Conservation (phyloP, 2,888 invertebrate species). For the Oeneis ivallda region DNA sequence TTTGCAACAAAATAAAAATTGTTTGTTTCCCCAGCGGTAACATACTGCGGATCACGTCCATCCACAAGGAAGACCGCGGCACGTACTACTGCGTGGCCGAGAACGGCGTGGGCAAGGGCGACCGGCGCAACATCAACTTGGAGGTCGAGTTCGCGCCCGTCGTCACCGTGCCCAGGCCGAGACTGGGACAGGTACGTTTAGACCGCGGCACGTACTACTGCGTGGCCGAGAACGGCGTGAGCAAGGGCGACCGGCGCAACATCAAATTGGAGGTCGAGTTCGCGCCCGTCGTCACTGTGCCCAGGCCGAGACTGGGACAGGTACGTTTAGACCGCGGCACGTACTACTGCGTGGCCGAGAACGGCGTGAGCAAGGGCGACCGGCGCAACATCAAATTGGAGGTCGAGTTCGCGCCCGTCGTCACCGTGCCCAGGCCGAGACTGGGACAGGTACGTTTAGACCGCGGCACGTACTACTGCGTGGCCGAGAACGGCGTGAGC, state of each 20-base stretch:
- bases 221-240: constrained; percentile 94
- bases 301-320: constrained; percentile 90
- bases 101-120: constrained; percentile 93
- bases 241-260: constrained; percentile 91
- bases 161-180: constrained; percentile 90
- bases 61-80: constrained; percentile 94
- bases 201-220: constrained; percentile 97
- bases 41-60: constrained; percentile 87
- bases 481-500: constrained; percentile 94
- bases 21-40: constrained; percentile 84
- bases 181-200: constrained; percentile 88
- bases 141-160: constrained; percentile 96
- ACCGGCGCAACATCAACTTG: constrained; percentile 91
- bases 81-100: constrained; percentile 97
- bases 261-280: constrained; percentile 96
- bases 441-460: constrained; percentile 91
- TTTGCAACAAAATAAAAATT: too few species aligned
- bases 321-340: constrained; percentile 95
- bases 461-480: constrained; percentile 96
- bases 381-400: constrained; percentile 93
- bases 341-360: constrained; percentile 96
- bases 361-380: constrained; percentile 92
- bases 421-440: constrained; percentile 91
- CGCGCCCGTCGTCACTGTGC: constrained; percentile 92
- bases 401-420: constrained; percentile 94